Base-by-base conservation (phyloP, 2,888 invertebrate species). In the Apamea sordens region DNA sequence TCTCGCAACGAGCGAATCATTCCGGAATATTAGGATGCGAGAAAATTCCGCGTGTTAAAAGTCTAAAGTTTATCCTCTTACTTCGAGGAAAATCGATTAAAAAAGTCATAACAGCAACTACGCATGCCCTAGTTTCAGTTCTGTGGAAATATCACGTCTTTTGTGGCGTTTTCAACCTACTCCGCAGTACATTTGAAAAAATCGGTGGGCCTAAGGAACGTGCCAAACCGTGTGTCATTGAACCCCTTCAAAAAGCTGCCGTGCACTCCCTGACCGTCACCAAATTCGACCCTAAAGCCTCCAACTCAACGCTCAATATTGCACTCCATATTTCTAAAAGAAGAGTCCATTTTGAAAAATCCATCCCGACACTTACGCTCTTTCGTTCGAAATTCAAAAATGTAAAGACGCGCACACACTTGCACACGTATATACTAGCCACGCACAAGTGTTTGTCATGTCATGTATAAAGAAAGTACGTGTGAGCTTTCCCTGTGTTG, bases 401-500 rank as follows among this genome's bases (percentile, higher is more conserved):
- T 94, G 92, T 95, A 95, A 95, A 95, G 95, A 91, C 92, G 89
- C 91, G 92, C 95, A 92, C 95, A 94, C 95, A 95, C 91, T 89
- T 86, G 87, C 90, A 89, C 87, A 79, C 86, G 88, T 89, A 90
- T 85, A 89, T 87, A 89, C 89, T 85, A 89, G 90, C 92, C 90
- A 91, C 90, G 90, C 88, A 90, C 89, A 89, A 89, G 92, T 92
- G 92, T 92, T 92, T 79, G 88, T 89, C 86, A 83, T 79, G 88
- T 89, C 86, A 83, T 86, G 86, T 88, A 90, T 90, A 89, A 95
- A 95, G 96, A 96, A 96, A 96, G 96, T 96, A 95, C 93, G 93
- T 94, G 93, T 93, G 87, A 95, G 96, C 96, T 96, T 96, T 96
- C 96, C 92, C 95, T 97, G 96, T 97, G 95, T 95, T 94, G 92